Evolutionary conservation across 2,888 invertebrate species (phyloP), one percentile per base, ranked within the genome.

Genomic region (Neuroscelio doddi): DNA sequence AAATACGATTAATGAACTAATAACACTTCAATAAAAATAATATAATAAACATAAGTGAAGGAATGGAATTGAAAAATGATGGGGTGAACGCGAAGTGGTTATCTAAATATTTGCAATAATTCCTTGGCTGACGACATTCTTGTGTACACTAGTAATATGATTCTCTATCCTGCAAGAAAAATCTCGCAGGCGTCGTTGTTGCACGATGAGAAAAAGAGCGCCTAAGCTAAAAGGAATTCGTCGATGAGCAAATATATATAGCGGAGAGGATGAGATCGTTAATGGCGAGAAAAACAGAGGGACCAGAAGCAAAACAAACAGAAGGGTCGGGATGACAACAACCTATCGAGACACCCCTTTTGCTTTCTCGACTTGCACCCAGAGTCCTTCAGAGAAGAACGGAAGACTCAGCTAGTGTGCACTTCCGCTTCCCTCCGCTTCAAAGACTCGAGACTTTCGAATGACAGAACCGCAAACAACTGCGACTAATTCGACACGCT

Each of bases 201-300:
- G 4, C 39, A 10, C 12, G 14, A n/a, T 7, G 42, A 26, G 42
- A 17, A 30, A 27, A 15, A 30, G 16, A 21, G 12, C 34, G 45
- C 42, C 52, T 56, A 50, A 53, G 53, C 53, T 34, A 45, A 62
- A 52, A 41, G 62, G 41, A 59, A 63, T 63, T 59, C 41, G 42
- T 57, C 52, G 56, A 63, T 59, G 67, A 50, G 27, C 44, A 63
- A 63, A 59, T 56, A 56, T 38, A 62, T 52, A 16, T 9, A 39
- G 44, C n/a, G 64, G 61, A 59, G 50, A 56, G 32, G 65, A 61
- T 47, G 50, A 63, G 66, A 62, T 71, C 72, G 65, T 75, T 77
- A 77, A 77, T 77, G 76, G 78, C 73, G 73, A 71, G 72, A 76
- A 78, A 77, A 74, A 75, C 76, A 74, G 68, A 71, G 72, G 72